Evolutionary conservation across 2,888 invertebrate genomes (phyloP), one percentile per base, ranked within the genome.

Genomic region (Eulithis testata): DNA sequence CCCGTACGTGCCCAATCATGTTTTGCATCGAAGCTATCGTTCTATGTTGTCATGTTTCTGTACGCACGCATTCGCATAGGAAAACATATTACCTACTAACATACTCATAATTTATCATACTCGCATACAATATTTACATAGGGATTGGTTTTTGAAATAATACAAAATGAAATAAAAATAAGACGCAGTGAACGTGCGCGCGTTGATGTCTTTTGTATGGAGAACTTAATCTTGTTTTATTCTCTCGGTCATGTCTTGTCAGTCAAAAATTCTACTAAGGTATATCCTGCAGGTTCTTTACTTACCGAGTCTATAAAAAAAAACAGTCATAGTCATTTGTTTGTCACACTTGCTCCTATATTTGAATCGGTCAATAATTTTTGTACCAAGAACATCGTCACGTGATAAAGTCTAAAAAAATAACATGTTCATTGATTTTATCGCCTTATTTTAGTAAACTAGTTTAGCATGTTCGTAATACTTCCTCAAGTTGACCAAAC

Each of bases 1-100:
- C 72, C 9, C 69, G 72, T 68, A 75, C 82, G 80, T 80, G 82
- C 73, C 69, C 68, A 71, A 73, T 79, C 77, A 79, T 81, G 78
- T 71, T 73, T 73, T 75, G 70, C 72, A 52, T 43, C 27, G 71
- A 59, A 44, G 51, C 12, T 51, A 51, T 59, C 45, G 57, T 56
- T 65, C 68, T 65, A 60, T 65, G 68, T 40, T 52, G 58, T 54
- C 55, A 51, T 63, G 56, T 51, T 53, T 57, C 63, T 69, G 62
- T 69, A 69, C 68, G 66, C 73, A 74, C 69, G 62, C 62, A 51
- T 65, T 70, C 66, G 70, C 71, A 8, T 71, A 73, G 73, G 70
- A 68, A 77, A 78, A 73, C 72, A n/a, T 58, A 44, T 36, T 65
- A 71, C 70, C 40, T 40, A 40, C 7, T 40, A 40, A 72, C 72